These are phyloP conservation scores for Chinchilla lanigera DNA, from an alignment of 2,113 vertebrate genomes.

Conservation along the genomic window DNA sequence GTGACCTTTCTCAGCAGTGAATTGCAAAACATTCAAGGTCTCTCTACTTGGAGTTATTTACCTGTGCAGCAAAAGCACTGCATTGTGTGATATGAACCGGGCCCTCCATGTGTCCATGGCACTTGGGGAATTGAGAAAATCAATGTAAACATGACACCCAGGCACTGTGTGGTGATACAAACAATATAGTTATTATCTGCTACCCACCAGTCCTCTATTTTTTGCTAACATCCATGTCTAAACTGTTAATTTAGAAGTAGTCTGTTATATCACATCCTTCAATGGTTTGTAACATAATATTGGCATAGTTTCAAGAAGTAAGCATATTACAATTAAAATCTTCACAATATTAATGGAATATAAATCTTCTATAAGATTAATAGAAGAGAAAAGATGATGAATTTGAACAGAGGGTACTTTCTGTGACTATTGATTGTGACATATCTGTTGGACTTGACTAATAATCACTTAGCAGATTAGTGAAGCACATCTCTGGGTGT, in stretches of 20 bases:
- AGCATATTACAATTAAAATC: not conserved
- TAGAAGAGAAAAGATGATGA: not conserved
- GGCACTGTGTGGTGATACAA: not conserved
- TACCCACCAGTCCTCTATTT: not conserved
- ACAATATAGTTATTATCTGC: not conserved
- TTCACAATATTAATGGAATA: not conserved
- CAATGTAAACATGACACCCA: not conserved
- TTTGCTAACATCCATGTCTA: not conserved
- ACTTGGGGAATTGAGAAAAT: no score
- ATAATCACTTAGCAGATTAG: not conserved
- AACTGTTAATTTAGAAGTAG: not conserved
- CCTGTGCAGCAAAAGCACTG: not conserved
- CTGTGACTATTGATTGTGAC: not conserved
- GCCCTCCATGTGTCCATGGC: rapidly evolving
- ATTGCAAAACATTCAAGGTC: not conserved
- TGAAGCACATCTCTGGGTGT: not conserved
- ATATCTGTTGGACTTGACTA: not conserved
- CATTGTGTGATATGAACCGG: not conserved
- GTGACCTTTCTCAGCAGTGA: not conserved
- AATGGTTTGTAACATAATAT: not conserved
- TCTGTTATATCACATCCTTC: not conserved
- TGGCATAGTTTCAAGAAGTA: not conserved
- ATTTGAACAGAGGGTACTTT: not conserved
- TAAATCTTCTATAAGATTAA: not conserved
- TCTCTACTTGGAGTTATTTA: not conserved